Conservation (phyloP, 2,113 vertebrate genomes). For the Arizona elegans region DNA sequence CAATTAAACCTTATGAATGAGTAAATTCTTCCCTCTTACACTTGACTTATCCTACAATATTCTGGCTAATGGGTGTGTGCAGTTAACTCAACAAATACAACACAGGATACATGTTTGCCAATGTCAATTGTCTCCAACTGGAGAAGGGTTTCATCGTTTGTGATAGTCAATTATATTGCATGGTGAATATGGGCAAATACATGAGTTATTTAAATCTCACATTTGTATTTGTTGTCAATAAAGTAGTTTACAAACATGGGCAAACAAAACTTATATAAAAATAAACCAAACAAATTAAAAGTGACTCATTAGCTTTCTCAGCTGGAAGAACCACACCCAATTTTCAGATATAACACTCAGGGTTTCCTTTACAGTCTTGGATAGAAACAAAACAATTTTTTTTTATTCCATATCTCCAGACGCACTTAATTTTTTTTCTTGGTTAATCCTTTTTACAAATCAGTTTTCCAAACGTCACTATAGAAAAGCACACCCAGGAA, state of each 20-base stretch:
- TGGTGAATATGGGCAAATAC: neutral
- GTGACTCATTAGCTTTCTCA: neutral
- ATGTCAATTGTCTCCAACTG: neutral
- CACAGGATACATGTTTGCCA: neutral
- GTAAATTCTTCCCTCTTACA: neutral
- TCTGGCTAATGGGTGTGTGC: neutral
- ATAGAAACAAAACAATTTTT: neutral
- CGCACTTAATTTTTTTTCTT: neutral
- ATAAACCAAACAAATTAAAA: neutral
- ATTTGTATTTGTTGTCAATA: neutral
- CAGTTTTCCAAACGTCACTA: neutral
- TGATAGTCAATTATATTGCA: neutral
- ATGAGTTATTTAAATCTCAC: neutral
- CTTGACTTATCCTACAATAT: neutral
- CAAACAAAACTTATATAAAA: neutral
- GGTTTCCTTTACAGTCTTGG: neutral
- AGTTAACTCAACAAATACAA: neutral
- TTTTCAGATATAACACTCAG: constrained; percentile 8
- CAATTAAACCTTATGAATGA: neutral
- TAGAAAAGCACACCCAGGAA: neutral
- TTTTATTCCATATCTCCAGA: neutral
- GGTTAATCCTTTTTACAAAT: neutral
- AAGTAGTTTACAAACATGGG: neutral
- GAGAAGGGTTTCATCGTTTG: neutral
- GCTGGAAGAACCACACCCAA: constrained; percentile 1